phyloP scores from a whole-genome alignment of 64 coral and sea anemone genomes.

The Hydrozoanthus tunicans region DNA sequence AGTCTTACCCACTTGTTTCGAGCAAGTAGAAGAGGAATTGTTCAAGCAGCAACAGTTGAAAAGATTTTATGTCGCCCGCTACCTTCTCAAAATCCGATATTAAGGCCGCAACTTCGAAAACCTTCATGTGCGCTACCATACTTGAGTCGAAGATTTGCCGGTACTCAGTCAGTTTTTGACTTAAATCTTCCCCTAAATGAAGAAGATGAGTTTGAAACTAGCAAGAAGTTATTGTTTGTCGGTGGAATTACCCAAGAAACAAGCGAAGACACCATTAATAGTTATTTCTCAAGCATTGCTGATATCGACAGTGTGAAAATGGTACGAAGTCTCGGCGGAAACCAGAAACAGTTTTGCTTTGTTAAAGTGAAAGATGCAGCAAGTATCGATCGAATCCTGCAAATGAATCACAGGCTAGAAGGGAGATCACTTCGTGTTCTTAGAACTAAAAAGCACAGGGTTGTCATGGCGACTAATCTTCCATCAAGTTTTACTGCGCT shows the following conservation, averaged over 20 bases:
- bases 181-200: background rate
- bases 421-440: slow-evolving; percentile 14
- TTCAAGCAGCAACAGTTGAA: background rate
- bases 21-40: background rate
- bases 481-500: slow-evolving; percentile 11
- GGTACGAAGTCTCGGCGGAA: slow-evolving; percentile 32
- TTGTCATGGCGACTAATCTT: slow-evolving; percentile 19
- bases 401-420: slow-evolving; percentile 13
- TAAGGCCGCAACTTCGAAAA: background rate
- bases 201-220: slow-evolving; percentile 45
- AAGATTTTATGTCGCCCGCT: background rate
- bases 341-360: slow-evolving; percentile 44
- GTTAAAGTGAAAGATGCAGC: slow-evolving; percentile 41
- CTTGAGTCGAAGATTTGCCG: background rate
- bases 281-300: slow-evolving; percentile 28
- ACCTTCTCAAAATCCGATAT: background rate
- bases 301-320: slow-evolving; percentile 35
- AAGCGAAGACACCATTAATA: background rate
- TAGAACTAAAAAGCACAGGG: slow-evolving; percentile 42
- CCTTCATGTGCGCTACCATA: background rate
- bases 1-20: background rate
- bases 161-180: background rate
- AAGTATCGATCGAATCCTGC: slow-evolving; percentile 25
- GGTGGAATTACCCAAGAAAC: slow-evolving; percentile 35
- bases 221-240: slow-evolving; percentile 25